Base-by-base conservation (phyloP, 2,888 invertebrate species). In the Zelleria hepariella region DNA sequence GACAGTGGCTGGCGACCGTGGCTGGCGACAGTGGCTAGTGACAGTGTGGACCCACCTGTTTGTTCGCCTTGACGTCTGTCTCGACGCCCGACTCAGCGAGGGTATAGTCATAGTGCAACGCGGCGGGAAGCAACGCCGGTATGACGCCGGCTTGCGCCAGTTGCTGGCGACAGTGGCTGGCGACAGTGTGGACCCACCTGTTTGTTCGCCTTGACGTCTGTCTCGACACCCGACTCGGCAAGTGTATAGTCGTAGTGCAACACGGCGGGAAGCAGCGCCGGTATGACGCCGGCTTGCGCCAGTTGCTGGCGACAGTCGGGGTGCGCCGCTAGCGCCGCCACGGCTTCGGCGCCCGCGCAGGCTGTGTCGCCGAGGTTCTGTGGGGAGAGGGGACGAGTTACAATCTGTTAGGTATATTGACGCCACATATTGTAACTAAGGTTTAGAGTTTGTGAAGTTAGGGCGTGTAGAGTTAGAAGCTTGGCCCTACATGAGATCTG, bases 161-260 rank as follows among this genome's bases (percentile, higher is more conserved):
- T 73, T 94, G 94, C 76, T 94, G 91, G 79, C 99, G 98, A 25
- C 98, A 91, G 65, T 94, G 92, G 57, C 94, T 92, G 74, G 97
- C 96, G n/a, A 93, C 92, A 6, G n/a, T 20, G 4, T 20, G 2
- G 1, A 20, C 49, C 15, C n/a, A 83, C 90, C 86, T 94, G 94
- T 71, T 96, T 95, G 79, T 98, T 98, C 3, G 94, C 92, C 58
- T 95, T 94, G 69, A 94, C 94, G 66, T 91, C 93, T 21, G 8
- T 21, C 67, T 96, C 94, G 0, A 98, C 95, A 0, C 98, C 99
- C 58, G 98, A 96, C 87, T 99, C 99, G 61, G 98, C 95, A 67
- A 99, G 89, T 4, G 99, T 99, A 83, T 95, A 99, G 86, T 99
- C 99, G 80, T 98, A 99, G 62, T 94, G 94, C 80, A 99, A 96